A percentile compares a stretch with the other conserved stretches of the same genome.
phyloP scores from a whole-genome alignment of 2,113 vertebrate genomes.

The Solenodon paradoxus region DNA sequence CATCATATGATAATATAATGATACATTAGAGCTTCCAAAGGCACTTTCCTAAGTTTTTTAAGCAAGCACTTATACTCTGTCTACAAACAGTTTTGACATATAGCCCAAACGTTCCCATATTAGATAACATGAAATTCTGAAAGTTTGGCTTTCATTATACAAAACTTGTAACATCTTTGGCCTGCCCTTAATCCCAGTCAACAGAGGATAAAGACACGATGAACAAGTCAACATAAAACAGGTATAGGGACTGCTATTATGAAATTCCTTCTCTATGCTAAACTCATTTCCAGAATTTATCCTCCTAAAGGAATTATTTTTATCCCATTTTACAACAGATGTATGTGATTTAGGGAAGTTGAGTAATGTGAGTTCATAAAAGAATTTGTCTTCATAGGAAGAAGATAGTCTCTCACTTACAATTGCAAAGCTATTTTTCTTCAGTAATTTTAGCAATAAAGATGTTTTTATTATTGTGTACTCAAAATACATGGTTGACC shows the following conservation, averaged over 20 bases:
- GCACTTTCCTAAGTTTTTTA: too few relatives aligned
- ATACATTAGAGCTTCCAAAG: too few relatives aligned
- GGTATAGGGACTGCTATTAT: background rate
- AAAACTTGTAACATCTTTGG: background rate
- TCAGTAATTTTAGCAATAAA: conserved; percentile 29
- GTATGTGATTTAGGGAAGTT: background rate
- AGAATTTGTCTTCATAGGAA: background rate
- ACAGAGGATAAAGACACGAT: background rate
- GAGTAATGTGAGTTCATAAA: background rate
- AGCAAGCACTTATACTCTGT: too few relatives aligned
- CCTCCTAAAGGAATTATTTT: background rate
- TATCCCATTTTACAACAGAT: background rate
- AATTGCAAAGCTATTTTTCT: too few relatives aligned
- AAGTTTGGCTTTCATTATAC: background rate
- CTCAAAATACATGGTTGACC: background rate
- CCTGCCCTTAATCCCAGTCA: background rate
- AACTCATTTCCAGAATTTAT: background rate
- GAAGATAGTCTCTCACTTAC: too few relatives aligned
- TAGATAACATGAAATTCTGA: background rate
- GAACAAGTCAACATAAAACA: background rate
- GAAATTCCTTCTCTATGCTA: background rate
- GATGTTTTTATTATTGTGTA: background rate
- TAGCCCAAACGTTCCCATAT: background rate
- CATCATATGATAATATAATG: background rate
- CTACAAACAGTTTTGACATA: background rate